Base-by-base conservation (phyloP, 2,888 invertebrate species). In the Brenthis daphne region DNA sequence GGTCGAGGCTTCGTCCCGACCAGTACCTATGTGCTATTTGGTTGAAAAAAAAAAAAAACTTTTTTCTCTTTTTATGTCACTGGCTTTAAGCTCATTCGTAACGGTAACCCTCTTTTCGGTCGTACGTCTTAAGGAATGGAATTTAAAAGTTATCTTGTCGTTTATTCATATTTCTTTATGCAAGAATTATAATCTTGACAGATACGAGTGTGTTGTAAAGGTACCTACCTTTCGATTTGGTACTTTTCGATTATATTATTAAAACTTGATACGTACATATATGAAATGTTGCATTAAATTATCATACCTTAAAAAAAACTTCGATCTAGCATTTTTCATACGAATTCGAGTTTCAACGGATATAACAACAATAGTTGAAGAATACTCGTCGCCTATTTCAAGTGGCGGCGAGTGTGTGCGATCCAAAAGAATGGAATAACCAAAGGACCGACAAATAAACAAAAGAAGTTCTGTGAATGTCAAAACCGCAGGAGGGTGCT, bases 81-180 rank as follows among this genome's bases (percentile, higher is more conserved):
- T 84, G 84, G 83, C 80, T 88, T 88, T 87, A 88, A 90, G 87
- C 87, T 79, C 84, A 89, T 90, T 90, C 85, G 89, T 91, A 92
- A 92, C 90, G 91, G 92, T 91, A 87, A 87, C 86, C 84, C 80
- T 85, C 81, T 87, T 86, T 87, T 82, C 80, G 84, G 83, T 84
- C 82, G 83, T 85, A 84, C 82, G 80, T 84, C 85, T 86, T 80
- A 82, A 79, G 78, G 79, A 80, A 80, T 81, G 82, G 86, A 88
- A 90, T 87, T 85, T 82, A 78, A 74, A 85, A 87, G 80, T 83
- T 87, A 84, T 86, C 85, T 85, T 77, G 79, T 82, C 81, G 79
- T 82, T 85, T 85, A 76, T 78, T 78, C 75, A 74, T 79, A 75
- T 74, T 78, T 76, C 72, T 74, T 73, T 81, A 83, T 81, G 82